Conservation (phyloP, 2,888 invertebrate genomes). For the Erebia epiphron region DNA sequence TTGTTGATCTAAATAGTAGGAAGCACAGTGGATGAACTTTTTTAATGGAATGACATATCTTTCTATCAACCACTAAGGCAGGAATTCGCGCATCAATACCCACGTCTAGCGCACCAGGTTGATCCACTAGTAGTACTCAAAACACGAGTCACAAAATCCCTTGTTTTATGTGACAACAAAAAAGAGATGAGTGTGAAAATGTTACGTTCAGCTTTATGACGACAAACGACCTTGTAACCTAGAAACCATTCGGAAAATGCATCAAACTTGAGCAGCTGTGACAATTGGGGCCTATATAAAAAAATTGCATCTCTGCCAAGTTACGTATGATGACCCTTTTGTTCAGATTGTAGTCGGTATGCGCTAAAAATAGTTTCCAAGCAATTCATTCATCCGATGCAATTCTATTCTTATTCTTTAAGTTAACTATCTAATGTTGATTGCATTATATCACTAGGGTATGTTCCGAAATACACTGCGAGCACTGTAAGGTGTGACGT, state of each 20-base stretch:
- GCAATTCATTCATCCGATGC: neutral
- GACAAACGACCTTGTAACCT: conserved; percentile 34
- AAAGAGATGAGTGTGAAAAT: conserved; percentile 28
- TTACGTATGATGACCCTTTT: conserved; percentile 29
- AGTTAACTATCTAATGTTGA: no score
- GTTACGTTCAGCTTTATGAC: conserved; percentile 18
- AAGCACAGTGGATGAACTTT: no score
- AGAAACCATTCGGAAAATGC: conserved; percentile 33
- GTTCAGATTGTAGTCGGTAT: neutral
- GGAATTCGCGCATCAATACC: no score
- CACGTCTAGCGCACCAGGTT: no score
- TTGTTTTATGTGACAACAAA: conserved; percentile 28
- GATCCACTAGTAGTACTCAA: no score
- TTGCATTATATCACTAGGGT: no score
- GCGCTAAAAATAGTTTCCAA: conserved; percentile 21
- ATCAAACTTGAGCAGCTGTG: conserved; percentile 25
- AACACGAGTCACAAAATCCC: conserved; percentile 19
- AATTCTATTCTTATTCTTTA: neutral
- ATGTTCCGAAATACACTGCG: no score
- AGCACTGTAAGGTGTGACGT: no score
- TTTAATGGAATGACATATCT: no score
- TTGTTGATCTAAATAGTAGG: no score
- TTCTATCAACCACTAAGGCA: no score
- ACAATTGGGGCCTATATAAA: conserved; percentile 34
- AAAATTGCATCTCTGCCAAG: conserved; percentile 33